These are phyloP conservation scores for Conus canariensis DNA, from an alignment of 2,888 invertebrate species.

Conservation along the genomic window DNA sequence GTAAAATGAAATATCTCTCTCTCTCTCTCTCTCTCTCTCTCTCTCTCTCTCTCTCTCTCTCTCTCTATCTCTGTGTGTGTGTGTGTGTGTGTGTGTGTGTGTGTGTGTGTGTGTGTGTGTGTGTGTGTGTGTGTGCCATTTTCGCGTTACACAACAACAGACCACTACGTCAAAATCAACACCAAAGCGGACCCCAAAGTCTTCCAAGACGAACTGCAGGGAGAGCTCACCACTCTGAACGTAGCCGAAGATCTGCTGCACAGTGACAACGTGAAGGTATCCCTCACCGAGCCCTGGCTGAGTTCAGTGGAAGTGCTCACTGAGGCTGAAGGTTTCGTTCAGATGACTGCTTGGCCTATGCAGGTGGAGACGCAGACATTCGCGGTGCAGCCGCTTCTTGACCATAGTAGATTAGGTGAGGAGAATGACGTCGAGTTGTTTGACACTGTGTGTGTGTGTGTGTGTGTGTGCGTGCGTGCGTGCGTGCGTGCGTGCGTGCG, in stretches of 20 bases:
- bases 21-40: conserved; percentile 9
- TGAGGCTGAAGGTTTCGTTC: not conserved
- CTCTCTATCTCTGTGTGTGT: not conserved
- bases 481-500: no score
- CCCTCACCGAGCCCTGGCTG: not conserved
- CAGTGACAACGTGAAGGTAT: not conserved
- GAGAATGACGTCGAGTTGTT: not conserved
- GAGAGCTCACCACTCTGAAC: conserved; percentile 7
- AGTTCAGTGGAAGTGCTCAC: not conserved
- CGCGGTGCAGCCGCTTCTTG: not conserved
- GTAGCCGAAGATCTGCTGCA: not conserved
- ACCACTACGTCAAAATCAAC: conserved; percentile 18
- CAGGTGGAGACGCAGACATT: not conserved
- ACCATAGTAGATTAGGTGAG: not conserved
- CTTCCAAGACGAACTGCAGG: not conserved
- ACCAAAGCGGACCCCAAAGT: not conserved
- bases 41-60: not conserved
- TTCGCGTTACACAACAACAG: not conserved
- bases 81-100: no score
- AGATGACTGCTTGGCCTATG: not conserved
- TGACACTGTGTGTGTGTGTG: not conserved
- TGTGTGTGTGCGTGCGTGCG: not conserved
- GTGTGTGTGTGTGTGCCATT: not conserved
- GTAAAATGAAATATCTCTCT: not conserved
- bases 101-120: not conserved